Evolutionary conservation across 2,113 vertebrate species (phyloP).

Genomic region (Oncorhynchus clarkii): DNA sequence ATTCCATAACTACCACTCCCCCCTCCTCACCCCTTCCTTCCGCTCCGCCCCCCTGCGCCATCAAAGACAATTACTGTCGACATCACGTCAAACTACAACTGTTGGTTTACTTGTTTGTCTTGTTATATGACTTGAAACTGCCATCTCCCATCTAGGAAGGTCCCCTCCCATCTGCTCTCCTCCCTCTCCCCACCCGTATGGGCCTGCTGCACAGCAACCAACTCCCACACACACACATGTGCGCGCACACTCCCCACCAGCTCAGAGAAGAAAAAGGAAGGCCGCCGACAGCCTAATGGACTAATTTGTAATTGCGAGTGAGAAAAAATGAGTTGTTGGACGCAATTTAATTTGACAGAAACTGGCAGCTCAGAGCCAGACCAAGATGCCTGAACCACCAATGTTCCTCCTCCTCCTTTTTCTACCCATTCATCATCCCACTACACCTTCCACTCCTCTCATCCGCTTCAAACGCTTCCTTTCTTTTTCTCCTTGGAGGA

Average conservation of each 20-base stretch:
- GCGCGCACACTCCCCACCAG: conserved; percentile 30
- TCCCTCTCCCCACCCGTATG: conserved; percentile 58
- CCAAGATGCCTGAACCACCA: conserved; percentile 70
- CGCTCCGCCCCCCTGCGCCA: conserved; percentile 22
- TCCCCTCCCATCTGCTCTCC: conserved; percentile 72
- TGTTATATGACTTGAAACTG: conserved; percentile 72
- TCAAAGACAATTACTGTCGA: conserved; percentile 65
- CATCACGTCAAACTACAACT: conserved; percentile 62
- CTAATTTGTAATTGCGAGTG: conserved; percentile 86
- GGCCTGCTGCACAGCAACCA: conserved; percentile 53
- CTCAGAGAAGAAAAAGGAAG: conserved; percentile 75
- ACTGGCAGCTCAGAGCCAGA: conserved; percentile 81
- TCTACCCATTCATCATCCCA: not conserved
- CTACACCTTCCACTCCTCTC: conserved; percentile 13
- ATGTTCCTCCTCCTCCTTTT: conserved; percentile 9
- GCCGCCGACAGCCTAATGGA: conserved; percentile 88
- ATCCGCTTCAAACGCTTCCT: conserved; percentile 42
- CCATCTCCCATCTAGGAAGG: conserved; percentile 70
- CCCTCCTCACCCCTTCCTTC: conserved; percentile 12
- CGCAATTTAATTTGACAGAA: conserved; percentile 86
- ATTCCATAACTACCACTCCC: conserved; percentile 57
- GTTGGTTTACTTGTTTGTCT: conserved; percentile 69
- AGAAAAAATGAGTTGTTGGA: conserved; percentile 81
- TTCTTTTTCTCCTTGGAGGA: conserved; percentile 55
- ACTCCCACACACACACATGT: conserved; percentile 51